Percentiles rank a stretch among this genome's conserved stretches.
These are phyloP conservation scores for Gonatopus flavifemur DNA, from an alignment of 1,140 invertebrate genomes.

Conservation along the genomic window DNA sequence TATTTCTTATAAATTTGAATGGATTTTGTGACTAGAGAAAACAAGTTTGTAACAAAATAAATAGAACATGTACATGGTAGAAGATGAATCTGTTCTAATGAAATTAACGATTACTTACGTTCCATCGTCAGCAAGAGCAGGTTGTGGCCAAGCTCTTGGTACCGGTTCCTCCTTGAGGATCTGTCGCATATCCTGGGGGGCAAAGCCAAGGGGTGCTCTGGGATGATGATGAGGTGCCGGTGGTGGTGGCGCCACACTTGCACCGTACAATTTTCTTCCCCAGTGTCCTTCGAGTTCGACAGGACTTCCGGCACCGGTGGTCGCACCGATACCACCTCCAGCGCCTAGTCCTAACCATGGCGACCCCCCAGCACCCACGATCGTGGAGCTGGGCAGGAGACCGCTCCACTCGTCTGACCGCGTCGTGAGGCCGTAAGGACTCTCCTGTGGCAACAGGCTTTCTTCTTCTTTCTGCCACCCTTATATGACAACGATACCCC, in stretches of 20 bases:
- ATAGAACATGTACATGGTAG: background rate
- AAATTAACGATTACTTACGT: slow-evolving; percentile 42
- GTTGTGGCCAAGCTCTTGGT: slow-evolving; percentile 54
- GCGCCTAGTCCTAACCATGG: slow-evolving; percentile 56
- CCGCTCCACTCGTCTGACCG: slow-evolving; percentile 58
- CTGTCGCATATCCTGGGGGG: slow-evolving; percentile 56
- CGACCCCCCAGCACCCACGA: slow-evolving; percentile 58
- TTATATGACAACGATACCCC: too few relatives aligned
- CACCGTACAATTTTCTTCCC: slow-evolving; percentile 54
- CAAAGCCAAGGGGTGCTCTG: slow-evolving; percentile 50
- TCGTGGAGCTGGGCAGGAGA: slow-evolving; percentile 58
- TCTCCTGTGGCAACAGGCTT: slow-evolving; percentile 44
- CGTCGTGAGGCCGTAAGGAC: slow-evolving; percentile 55
- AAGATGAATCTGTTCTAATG: background rate
- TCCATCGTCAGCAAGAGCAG: slow-evolving; percentile 50
- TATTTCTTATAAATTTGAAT: too few relatives aligned
- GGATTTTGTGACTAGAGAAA: too few relatives aligned
- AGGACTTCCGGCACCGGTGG: slow-evolving; percentile 48
- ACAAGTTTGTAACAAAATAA: too few relatives aligned
- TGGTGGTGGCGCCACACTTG: slow-evolving; percentile 53
- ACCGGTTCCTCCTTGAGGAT: slow-evolving; percentile 57
- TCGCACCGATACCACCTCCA: slow-evolving; percentile 43
- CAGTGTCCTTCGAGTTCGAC: slow-evolving; percentile 56
- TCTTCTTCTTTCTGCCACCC: slow-evolving; percentile 28
- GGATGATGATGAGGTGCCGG: slow-evolving; percentile 55